A percentile compares a stretch with the other conserved stretches of the same genome.
Conservation (phyloP, 2,113 vertebrate species). For the Periophthalmus modestus region DNA sequence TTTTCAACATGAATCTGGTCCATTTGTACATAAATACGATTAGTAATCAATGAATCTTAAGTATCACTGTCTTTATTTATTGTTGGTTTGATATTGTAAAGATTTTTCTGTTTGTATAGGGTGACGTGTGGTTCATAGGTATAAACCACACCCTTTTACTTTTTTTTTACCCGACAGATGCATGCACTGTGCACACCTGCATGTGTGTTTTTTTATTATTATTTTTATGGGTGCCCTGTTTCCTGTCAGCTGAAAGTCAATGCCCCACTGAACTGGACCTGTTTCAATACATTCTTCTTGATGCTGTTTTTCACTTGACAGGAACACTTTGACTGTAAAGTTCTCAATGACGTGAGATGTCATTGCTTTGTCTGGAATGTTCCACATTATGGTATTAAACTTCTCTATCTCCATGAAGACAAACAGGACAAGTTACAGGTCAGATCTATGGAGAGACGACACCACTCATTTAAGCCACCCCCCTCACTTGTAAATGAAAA, state of each 20-base stretch:
- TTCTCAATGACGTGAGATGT: not conserved
- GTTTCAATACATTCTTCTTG: not conserved
- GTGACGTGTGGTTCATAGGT: too few species aligned
- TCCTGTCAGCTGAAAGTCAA: constrained; percentile 29
- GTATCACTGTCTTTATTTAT: not conserved
- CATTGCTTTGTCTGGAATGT: too few species aligned
- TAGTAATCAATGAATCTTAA: not conserved
- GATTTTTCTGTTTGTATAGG: not conserved
- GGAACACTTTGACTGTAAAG: not conserved
- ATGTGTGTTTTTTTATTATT: constrained; percentile 19
- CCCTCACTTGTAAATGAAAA: too few species aligned
- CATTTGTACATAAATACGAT: not conserved
- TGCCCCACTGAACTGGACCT: not conserved
- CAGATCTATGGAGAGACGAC: too few species aligned
- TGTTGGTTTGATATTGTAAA: not conserved
- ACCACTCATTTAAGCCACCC: too few species aligned
- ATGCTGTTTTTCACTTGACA: constrained; percentile 25
- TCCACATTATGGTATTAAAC: too few species aligned
- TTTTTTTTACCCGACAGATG: constrained; percentile 13
- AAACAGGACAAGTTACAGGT: too few species aligned
- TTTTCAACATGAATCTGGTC: not conserved
- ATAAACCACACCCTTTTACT: not conserved
- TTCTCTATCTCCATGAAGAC: too few species aligned
- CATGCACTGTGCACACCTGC: constrained; percentile 47
- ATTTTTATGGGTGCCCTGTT: not conserved